phyloP scores from a whole-genome alignment of 2,797 vertebrate genomes.

The Lutjanus campechanus region DNA sequence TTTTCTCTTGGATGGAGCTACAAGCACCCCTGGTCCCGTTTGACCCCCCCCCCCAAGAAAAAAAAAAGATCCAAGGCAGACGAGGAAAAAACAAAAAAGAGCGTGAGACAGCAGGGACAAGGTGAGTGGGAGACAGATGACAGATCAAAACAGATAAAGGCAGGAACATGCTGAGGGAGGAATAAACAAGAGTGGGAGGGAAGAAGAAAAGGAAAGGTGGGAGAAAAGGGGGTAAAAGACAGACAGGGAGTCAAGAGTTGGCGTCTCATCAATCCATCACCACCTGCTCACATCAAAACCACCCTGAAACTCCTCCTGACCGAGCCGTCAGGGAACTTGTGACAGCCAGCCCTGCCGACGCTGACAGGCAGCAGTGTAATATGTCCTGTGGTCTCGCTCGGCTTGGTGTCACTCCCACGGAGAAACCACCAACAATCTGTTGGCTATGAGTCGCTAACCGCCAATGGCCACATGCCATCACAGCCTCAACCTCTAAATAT shows the following conservation, averaged over 20 bases:
- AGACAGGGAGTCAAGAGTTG: neutral
- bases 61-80: neutral
- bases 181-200: neutral
- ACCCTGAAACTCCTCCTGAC: neutral
- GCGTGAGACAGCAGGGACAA: neutral
- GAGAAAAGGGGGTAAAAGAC: neutral
- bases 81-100: neutral
- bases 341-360: slow-evolving; percentile 41
- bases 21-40: neutral
- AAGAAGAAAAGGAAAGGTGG: neutral
- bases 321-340: slow-evolving; percentile 24
- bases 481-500: slow-evolving; percentile 26
- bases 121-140: neutral
- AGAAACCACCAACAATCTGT: slow-evolving; percentile 62
- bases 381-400: slow-evolving; percentile 46
- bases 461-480: slow-evolving; percentile 45
- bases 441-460: slow-evolving; percentile 40
- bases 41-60: neutral
- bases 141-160: slow-evolving; percentile 31
- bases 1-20: neutral
- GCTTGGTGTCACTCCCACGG: slow-evolving; percentile 45
- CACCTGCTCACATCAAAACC: slow-evolving; percentile 46
- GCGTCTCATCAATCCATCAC: slow-evolving; percentile 27
- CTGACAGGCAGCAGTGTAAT: slow-evolving; percentile 30
- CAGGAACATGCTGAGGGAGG: slow-evolving; percentile 4